phyloP scores from a whole-genome alignment of 2,888 invertebrate species.

The Andrena hattorfiana region DNA sequence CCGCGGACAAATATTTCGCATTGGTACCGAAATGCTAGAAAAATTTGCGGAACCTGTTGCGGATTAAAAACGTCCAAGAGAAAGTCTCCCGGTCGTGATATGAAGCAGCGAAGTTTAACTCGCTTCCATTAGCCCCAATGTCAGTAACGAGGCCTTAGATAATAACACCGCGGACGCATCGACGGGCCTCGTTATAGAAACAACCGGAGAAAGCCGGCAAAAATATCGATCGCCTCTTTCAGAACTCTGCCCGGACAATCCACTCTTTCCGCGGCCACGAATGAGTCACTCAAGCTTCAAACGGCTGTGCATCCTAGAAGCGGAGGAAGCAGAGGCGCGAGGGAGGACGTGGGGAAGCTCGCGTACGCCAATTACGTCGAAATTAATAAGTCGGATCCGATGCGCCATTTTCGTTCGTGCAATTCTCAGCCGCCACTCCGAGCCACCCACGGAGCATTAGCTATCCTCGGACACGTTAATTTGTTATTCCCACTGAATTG shows the following conservation, averaged over 20 bases:
- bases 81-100: no score
- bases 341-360: background rate
- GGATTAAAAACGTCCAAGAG: no score
- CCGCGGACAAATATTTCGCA: no score
- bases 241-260: constrained; percentile 14
- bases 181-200: background rate
- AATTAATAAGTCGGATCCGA: constrained; percentile 30
- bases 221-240: background rate
- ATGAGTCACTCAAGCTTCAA: constrained; percentile 1
- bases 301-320: constrained; percentile 7
- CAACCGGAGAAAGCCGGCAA: background rate
- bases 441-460: background rate
- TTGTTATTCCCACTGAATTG: background rate
- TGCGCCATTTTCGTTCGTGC: constrained; percentile 3
- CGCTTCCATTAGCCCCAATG: no score
- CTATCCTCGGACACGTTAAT: background rate
- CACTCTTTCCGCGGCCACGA: constrained; percentile 42
- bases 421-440: background rate
- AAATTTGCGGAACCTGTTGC: no score
- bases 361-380: constrained; percentile 9
- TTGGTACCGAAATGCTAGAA: no score
- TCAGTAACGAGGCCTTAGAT: background rate
- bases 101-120: background rate
- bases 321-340: background rate
- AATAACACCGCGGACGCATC: background rate